Evolutionary conservation across 2,888 invertebrate genomes (phyloP).

Genomic region (Hecatera dysodea): DNA sequence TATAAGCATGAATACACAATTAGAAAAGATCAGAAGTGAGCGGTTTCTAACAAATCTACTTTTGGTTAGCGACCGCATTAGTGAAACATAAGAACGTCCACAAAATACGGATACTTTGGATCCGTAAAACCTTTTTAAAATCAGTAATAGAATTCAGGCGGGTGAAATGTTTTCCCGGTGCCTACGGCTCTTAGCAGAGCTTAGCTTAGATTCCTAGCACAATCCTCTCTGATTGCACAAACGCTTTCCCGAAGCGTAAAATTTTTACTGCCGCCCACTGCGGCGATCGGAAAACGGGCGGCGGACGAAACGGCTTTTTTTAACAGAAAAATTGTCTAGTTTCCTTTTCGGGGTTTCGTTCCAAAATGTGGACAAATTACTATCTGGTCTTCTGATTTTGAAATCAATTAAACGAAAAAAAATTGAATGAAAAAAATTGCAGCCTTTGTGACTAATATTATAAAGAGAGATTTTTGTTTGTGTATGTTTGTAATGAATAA

Average conservation of each 20-base stretch:
- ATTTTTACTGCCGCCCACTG: conserved; percentile 79
- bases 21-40: conserved; percentile 29
- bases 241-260: conserved; percentile 82
- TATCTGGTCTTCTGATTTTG: conserved; percentile 8
- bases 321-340: conserved; percentile 58
- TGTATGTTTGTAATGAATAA: no score
- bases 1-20: conserved; percentile 41
- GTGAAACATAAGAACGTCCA: conserved; percentile 25
- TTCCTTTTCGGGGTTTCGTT: conserved; percentile 56
- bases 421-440: neutral
- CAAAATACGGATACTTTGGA: conserved; percentile 48
- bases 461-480: no score
- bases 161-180: conserved; percentile 75
- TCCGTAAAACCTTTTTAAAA: conserved; percentile 70
- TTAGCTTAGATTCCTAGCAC: conserved; percentile 82
- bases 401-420: conserved; percentile 15
- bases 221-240: conserved; percentile 88
- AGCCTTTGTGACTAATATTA: neutral
- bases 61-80: conserved; percentile 12
- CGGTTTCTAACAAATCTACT: conserved; percentile 15
- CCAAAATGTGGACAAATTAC: conserved; percentile 25
- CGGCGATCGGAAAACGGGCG: conserved; percentile 69
- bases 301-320: conserved; percentile 65
- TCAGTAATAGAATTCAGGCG: conserved; percentile 76
- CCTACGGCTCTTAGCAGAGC: conserved; percentile 77